phyloP scores from a whole-genome alignment of 2,113 vertebrate genomes.

The Baryphthengus martii region DNA sequence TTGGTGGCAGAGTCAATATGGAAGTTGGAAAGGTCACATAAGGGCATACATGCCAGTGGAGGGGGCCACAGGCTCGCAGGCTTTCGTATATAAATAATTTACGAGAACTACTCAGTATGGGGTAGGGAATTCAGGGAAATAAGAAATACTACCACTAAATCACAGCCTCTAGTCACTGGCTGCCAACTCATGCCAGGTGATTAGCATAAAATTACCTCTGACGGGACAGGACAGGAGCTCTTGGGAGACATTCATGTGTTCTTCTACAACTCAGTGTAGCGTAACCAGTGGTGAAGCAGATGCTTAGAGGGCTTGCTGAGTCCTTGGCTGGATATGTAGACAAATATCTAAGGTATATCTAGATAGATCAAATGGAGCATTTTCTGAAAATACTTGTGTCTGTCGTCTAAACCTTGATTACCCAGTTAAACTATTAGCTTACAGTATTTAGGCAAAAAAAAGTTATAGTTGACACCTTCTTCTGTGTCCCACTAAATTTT shows the following conservation, averaged over 20 bases:
- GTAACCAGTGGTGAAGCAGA: not conserved
- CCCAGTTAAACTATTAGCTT: not conserved
- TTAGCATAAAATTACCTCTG: not conserved
- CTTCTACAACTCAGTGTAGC: not conserved
- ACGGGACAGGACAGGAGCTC: not conserved
- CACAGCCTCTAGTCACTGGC: not conserved
- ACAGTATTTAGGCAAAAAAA: not conserved
- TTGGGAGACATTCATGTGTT: not conserved
- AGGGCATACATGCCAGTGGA: not conserved
- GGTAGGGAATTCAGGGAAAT: not conserved
- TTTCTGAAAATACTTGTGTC: not conserved
- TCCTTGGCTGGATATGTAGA: not conserved
- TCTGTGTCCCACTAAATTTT: not conserved
- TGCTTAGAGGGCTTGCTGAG: not conserved
- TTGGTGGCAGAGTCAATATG: no score
- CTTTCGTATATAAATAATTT: not conserved
- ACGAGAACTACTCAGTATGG: not conserved
- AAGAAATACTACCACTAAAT: not conserved
- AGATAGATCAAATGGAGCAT: not conserved
- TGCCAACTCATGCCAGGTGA: not conserved
- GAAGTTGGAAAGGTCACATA: not conserved
- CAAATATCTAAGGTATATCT: not conserved
- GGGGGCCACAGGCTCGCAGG: fast-evolving
- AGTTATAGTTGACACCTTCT: not conserved
- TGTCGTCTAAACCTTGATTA: not conserved